These are phyloP conservation scores for Sisyra terminalis DNA, from an alignment of 2,888 invertebrate species.

Conservation along the genomic window DNA sequence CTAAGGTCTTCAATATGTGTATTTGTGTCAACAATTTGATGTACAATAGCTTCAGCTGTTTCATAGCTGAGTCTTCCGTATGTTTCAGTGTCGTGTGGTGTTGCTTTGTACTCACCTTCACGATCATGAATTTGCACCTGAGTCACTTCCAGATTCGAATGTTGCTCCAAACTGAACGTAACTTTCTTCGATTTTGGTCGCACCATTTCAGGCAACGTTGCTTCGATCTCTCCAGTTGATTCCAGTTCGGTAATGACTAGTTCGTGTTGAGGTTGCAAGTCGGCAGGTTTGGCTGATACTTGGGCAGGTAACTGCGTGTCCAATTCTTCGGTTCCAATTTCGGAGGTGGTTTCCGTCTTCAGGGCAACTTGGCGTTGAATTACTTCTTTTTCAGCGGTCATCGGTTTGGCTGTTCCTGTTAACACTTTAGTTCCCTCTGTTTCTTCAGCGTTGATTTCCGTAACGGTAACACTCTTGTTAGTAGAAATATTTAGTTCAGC, in stretches of 20 bases:
- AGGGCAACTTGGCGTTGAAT: constrained; percentile 27
- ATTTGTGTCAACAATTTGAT: constrained; percentile 12
- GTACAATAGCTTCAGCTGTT: constrained; percentile 11
- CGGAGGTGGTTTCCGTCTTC: constrained; percentile 23
- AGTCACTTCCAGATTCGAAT: constrained; percentile 26
- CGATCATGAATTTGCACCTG: constrained; percentile 29
- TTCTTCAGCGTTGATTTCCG: constrained; percentile 23
- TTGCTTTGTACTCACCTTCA: constrained; percentile 29
- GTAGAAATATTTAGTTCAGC: constrained; percentile 18
- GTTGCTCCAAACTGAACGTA: constrained; percentile 23
- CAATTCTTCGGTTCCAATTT: constrained; percentile 11
- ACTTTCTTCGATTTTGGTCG: constrained; percentile 28
- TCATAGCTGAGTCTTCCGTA: constrained; percentile 7
- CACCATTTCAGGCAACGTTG: constrained; percentile 24
- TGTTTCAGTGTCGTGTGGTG: constrained; percentile 12
- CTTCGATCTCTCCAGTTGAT: constrained; percentile 30
- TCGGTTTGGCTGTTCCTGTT: constrained; percentile 27
- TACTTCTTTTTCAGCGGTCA: constrained; percentile 27
- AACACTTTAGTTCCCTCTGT: constrained; percentile 24
- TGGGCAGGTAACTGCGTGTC: constrained; percentile 10
- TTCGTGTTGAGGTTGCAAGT: constrained; percentile 25
- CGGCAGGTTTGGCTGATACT: constrained; percentile 20
- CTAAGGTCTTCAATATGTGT: constrained; percentile 17
- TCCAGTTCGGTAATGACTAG: constrained; percentile 31
- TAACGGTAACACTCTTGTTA: constrained; percentile 22